These are phyloP conservation scores for Lethocerus indicus DNA, from an alignment of 1,140 invertebrate genomes.

Conservation along the genomic window DNA sequence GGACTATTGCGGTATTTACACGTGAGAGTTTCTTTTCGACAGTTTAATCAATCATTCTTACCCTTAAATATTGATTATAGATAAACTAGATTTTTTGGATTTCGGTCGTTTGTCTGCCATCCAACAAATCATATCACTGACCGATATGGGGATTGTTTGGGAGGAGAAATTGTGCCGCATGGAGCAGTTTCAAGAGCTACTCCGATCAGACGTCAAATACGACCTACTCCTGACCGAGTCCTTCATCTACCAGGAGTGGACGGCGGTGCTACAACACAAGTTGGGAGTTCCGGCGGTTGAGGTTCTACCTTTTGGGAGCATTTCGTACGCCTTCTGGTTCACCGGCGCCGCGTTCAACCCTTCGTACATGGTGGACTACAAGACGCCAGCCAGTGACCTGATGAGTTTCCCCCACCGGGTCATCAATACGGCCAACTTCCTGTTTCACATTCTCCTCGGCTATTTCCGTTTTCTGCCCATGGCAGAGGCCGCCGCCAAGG, in stretches of 20 bases:
- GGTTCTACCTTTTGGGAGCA: too few relatives aligned
- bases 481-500: conserved; percentile 13
- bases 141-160: too few relatives aligned
- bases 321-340: not conserved
- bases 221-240: conserved; percentile 20
- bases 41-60: too few relatives aligned
- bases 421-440: not conserved
- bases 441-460: not conserved
- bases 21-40: too few relatives aligned
- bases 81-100: too few relatives aligned
- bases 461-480: conserved; percentile 1
- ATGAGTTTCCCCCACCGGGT: conserved; percentile 8
- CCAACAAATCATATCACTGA: too few relatives aligned
- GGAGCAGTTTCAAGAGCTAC: too few relatives aligned
- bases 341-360: conserved; percentile 6
- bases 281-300: too few relatives aligned
- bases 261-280: conserved; percentile 19
- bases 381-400: not conserved
- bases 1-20: too few relatives aligned
- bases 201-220: conserved; percentile 18
- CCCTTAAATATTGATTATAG: too few relatives aligned
- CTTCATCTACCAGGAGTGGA: conserved; percentile 21
- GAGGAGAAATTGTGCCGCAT: too few relatives aligned
- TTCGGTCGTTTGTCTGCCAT: too few relatives aligned
- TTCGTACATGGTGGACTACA: conserved; percentile 2